Evolutionary conservation across 2,888 invertebrate genomes (phyloP), one percentile per base, ranked within the genome.

Genomic region (Ornithoptera priamus): DNA sequence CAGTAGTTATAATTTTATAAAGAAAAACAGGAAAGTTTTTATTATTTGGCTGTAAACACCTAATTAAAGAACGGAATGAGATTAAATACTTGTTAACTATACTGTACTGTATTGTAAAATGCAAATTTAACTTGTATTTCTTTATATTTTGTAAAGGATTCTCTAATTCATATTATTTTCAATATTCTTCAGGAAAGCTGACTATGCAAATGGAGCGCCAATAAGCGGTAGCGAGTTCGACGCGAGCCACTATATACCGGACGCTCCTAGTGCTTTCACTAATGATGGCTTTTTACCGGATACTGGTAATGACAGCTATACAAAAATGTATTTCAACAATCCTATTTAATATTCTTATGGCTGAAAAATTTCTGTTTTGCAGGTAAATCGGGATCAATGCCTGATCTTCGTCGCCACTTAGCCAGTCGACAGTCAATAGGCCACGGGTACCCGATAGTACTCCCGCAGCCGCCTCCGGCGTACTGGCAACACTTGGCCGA

Each of bases 331-430:
- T 50, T 50, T 17, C 50, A 17, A 17, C 1, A 15, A 15, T 4
- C 58, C 20, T 4, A 24, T 8, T 17, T 12, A 24, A 12, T 0
- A 22, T 58, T 5, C 57, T 20, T 20, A 22, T 6, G 7, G 5
- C 22, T 22, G 22, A 6, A 7, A 18, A 15, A 50, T 17, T 53
- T 63, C 17, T 12, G 12, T 58, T 70, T 84, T 82, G 1, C 82
- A 93, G 93, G 92, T 62, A 93, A 93, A 84, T 85, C 92, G 2
- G 92, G 93, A 8, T 93, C 93, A 17, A 91, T 93, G 92, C 93
- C 93, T 0, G 93, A 93, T 72, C 86, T 93, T 1, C 85, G 93
- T 0, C 89, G 90, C 22, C 92, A 89, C 75, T 82, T 89, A 3
- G 89, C 90, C 0, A 77, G 83, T 18, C 85, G 87, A 0, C 92